Evolutionary conservation across 2,797 vertebrate species (phyloP).

Genomic region (Ctenopoma multispine): DNA sequence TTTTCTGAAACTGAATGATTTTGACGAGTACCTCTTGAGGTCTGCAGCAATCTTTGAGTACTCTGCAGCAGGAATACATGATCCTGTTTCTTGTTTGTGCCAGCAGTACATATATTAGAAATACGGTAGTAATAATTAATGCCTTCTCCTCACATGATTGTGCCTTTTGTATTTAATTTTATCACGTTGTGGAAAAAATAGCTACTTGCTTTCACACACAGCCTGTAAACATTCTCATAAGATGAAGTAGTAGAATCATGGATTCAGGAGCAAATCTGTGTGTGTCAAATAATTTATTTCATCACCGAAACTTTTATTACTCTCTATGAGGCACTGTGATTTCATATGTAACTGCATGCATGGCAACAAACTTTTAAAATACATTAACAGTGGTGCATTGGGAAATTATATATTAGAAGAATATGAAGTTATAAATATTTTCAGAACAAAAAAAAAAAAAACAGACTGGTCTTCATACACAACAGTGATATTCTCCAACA

Average conservation of each 20-base stretch:
- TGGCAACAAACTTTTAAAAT: conserved; percentile 7
- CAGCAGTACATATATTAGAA: conserved; percentile 3
- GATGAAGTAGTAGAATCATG: background rate
- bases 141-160: conserved; percentile 3
- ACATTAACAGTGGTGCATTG: background rate
- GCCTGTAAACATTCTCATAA: background rate
- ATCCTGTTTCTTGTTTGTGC: conserved; percentile 20
- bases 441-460: conserved; percentile 2
- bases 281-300: background rate
- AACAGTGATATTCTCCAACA: background rate
- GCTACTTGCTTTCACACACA: conserved; percentile 3
- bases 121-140: conserved; percentile 9
- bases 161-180: background rate
- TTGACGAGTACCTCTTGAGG: background rate
- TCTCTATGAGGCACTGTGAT: conserved; percentile 16
- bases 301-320: background rate
- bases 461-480: background rate
- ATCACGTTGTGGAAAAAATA: conserved; percentile 5
- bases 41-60: conserved; percentile 19
- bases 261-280: background rate
- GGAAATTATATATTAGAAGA: background rate
- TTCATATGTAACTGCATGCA: conserved; percentile 43
- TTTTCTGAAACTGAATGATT: conserved; percentile 15
- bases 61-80: conserved; percentile 23
- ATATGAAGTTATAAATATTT: background rate